Conservation (phyloP, 2,888 invertebrate genomes). For the Polydrusus cervinus region DNA sequence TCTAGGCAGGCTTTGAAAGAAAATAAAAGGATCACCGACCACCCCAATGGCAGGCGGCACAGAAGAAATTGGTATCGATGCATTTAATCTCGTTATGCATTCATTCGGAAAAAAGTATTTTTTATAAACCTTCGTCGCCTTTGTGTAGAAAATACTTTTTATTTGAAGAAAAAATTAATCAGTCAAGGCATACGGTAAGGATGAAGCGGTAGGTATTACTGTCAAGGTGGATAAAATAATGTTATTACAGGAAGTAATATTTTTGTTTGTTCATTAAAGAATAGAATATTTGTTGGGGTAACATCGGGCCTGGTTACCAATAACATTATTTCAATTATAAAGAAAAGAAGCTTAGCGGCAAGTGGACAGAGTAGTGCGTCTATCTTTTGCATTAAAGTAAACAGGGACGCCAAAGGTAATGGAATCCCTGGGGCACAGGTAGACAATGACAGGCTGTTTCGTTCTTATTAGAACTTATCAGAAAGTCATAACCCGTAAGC, state of each 20-base stretch:
- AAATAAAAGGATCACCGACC: conserved; percentile 41
- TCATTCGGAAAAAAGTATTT: conserved; percentile 42
- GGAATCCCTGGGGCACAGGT: no score
- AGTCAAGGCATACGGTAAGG: not conserved
- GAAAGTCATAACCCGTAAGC: no score
- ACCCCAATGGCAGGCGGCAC: conserved; percentile 36
- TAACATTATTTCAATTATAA: no score
- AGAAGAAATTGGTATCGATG: conserved; percentile 40
- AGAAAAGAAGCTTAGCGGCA: no score
- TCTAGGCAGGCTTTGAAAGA: conserved; percentile 20
- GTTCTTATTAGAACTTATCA: no score
- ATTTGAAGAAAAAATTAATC: conserved; percentile 26
- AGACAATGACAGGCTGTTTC: no score
- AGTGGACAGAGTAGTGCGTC: no score
- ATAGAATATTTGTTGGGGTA: no score
- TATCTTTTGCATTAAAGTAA: no score
- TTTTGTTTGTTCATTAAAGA: not conserved
- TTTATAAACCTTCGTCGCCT: conserved; percentile 28
- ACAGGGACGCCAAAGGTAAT: no score
- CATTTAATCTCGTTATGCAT: conserved; percentile 51
- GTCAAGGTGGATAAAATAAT: conserved; percentile 10
- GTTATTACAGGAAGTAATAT: not conserved
- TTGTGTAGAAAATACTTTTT: conserved; percentile 12
- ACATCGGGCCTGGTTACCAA: no score
- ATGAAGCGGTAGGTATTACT: conserved; percentile 5